phyloP scores from a whole-genome alignment of 2,113 vertebrate genomes.

The Lipophrys pholis region DNA sequence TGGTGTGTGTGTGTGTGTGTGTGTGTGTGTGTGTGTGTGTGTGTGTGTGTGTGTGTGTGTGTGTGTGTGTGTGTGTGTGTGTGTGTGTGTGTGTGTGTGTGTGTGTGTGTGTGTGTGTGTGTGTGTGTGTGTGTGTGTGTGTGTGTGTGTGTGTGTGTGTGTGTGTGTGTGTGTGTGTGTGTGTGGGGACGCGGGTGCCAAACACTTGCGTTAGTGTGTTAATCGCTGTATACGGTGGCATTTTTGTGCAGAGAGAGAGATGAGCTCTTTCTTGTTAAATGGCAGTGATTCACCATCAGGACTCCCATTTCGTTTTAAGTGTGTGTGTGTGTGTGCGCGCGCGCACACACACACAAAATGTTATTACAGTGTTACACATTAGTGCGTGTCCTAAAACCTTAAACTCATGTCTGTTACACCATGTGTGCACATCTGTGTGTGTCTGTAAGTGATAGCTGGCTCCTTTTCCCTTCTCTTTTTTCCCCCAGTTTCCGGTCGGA shows the following conservation, averaged over 20 bases:
- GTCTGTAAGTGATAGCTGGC: constrained; percentile 41
- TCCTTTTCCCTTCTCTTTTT: constrained; percentile 39
- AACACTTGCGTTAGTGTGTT: constrained; percentile 24
- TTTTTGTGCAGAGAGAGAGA: constrained; percentile 58
- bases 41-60: constrained; percentile 1
- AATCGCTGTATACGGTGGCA: constrained; percentile 10
- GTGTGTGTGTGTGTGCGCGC: constrained; percentile 43
- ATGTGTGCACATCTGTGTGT: too few species aligned
- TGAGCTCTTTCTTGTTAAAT: constrained; percentile 79
- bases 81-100: constrained; percentile 1
- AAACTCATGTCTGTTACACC: too few species aligned
- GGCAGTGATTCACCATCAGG: constrained; percentile 74
- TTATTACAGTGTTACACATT: too few species aligned
- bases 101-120: constrained; percentile 1
- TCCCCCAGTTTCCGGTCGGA: constrained; percentile 22
- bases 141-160: constrained; percentile 21
- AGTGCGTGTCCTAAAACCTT: too few species aligned
- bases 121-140: not conserved
- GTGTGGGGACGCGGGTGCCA: not conserved
- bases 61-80: constrained; percentile 1
- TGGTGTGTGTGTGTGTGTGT: constrained; percentile 31
- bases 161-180: constrained; percentile 1
- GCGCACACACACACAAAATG: too few species aligned
- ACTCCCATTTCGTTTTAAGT: constrained; percentile 72
- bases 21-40: not conserved